Base-by-base conservation (phyloP, 2,797 vertebrate species). In the Enteromius mattozi region DNA sequence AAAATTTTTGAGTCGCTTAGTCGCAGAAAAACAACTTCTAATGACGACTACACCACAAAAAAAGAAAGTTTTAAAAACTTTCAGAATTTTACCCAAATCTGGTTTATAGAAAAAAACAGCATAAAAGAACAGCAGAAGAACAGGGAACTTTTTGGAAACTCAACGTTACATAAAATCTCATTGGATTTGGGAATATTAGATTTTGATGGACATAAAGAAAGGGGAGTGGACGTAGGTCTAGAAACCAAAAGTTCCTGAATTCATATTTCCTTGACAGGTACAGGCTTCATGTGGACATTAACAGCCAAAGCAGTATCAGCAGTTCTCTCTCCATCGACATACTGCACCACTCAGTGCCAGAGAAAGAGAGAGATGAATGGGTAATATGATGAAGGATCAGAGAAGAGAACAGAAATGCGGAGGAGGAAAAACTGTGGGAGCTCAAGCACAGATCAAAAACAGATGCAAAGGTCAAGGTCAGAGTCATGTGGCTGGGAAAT, bases 291-390 rank as follows among this genome's bases (percentile, higher is more conserved):
- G 37, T 49, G 21, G 45, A 65, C 85, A 54, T 89, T 85, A 78
- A 72, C 51, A 89, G 77, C 86, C 78, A 54, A 19, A 80, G 88
- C 42, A 80, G 83, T 24, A 85, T 86, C 86, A 63, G 85, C 78
- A 78, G 45, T 85, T 63, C 27, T 78, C 7, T 12, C 24, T 56
- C 45, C 45, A 30, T 78, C 14, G 16, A 81, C 33, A 51, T 63
- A 82, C 47, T 68, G 40, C 61, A 70, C 35, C 17, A 30, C 19
- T 79, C 37, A 74, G 35, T 27, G 56, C 49, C 2, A 77, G 42
- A 63, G 51, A 21, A 80, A 72, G 35, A 37, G 76, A 59, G 16
- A 77, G 42, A 14, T 74, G 24, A 79, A 81, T 47, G 42, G 66
- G 13, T 54, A 68, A 79, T 40, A 54, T n/a, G 27, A 35, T 42